These are phyloP conservation scores for Antennarius maculatus DNA, from an alignment of 2,797 vertebrate species.

Conservation along the genomic window DNA sequence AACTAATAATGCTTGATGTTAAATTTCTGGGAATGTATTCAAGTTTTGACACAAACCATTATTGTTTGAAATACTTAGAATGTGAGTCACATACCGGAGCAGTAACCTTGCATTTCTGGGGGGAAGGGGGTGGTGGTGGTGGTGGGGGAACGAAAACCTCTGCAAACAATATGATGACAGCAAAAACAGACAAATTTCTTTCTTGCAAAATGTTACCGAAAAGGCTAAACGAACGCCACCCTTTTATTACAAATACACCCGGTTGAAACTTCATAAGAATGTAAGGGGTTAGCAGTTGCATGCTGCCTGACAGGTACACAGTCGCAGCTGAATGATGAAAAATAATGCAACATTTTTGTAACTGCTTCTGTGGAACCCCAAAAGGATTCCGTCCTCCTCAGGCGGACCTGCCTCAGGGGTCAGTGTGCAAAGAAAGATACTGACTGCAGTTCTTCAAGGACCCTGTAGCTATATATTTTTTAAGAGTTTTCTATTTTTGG, in stretches of 20 bases:
- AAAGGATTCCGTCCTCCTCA: conserved; percentile 57
- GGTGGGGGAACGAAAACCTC: conserved; percentile 55
- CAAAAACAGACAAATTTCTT: conserved; percentile 46
- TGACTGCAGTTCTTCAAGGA: conserved; percentile 48
- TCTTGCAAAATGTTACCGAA: conserved; percentile 29
- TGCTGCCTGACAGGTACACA: conserved; percentile 40
- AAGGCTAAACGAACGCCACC: conserved; percentile 34
- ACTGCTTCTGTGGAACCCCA: conserved; percentile 33
- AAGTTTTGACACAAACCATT: conserved; percentile 60
- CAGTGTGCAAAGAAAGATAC: conserved; percentile 68
- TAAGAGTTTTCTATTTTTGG: conserved; percentile 61
- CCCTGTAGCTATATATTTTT: conserved; percentile 59
- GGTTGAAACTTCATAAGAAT: conserved; percentile 15
- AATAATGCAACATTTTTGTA: conserved; percentile 56
- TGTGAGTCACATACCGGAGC: conserved; percentile 70
- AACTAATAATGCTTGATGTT: conserved; percentile 8
- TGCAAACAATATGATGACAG: conserved; percentile 58
- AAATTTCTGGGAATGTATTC: conserved; percentile 39
- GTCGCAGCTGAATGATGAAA: conserved; percentile 37
- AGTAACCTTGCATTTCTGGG: conserved; percentile 60
- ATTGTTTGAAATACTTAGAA: conserved; percentile 66
- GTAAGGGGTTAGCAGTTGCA: conserved; percentile 21
- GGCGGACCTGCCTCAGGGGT: conserved; percentile 52
- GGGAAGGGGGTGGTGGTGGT: neutral
- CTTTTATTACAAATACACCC: conserved; percentile 13